These are phyloP conservation scores for Thamnophis elegans DNA, from an alignment of 2,797 vertebrate genomes.

Conservation along the genomic window DNA sequence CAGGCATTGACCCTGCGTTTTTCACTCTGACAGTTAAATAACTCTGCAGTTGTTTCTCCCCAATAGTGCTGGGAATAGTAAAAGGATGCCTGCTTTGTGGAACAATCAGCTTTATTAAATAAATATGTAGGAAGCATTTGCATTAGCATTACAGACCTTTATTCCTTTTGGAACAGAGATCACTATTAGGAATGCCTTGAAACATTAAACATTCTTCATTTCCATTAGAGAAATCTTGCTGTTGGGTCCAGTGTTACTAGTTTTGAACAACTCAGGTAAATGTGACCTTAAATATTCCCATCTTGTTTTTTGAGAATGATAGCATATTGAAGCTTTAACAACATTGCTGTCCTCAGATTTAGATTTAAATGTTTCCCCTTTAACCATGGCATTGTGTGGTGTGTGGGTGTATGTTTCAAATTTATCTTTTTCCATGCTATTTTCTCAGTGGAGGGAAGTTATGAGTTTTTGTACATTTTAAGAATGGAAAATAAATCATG, in stretches of 20 bases:
- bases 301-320: not conserved
- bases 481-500: not conserved
- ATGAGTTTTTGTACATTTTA: not conserved
- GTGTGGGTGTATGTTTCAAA: not conserved
- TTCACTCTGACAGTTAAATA: not conserved
- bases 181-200: too few relatives aligned
- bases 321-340: not conserved
- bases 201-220: not conserved
- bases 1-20: not conserved
- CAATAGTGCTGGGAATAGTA: not conserved
- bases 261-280: not conserved
- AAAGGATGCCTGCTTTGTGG: not conserved
- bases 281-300: not conserved
- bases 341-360: not conserved
- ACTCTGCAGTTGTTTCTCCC: not conserved
- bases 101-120: not conserved
- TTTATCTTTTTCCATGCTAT: not conserved
- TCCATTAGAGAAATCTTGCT: not conserved
- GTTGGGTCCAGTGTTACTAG: not conserved
- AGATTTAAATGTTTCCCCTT: not conserved
- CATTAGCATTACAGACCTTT: not conserved
- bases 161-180: not conserved
- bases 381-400: not conserved
- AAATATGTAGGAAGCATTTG: not conserved
- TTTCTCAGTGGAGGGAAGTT: not conserved